Conservation (phyloP, 2,797 vertebrate species). For the Sebastiscus tertius region DNA sequence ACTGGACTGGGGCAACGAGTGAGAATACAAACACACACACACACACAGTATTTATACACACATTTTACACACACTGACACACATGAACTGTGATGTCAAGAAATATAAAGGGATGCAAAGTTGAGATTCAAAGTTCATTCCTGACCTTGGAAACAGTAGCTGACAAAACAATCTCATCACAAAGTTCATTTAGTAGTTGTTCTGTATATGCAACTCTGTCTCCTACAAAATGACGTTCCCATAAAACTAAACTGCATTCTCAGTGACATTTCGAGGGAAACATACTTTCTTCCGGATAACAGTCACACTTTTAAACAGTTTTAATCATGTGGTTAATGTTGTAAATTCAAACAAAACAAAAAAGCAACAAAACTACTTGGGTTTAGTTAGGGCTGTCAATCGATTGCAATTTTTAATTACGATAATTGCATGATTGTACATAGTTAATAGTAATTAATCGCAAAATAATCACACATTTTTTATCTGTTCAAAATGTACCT, state of each 20-base stretch:
- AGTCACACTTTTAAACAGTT: not conserved
- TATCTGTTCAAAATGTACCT: no score
- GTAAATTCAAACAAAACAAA: not conserved
- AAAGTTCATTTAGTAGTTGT: not conserved
- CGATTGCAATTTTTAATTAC: accelerated
- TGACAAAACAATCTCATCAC: not conserved
- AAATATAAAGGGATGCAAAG: not conserved
- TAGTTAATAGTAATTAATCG: no score
- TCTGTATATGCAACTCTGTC: not conserved
- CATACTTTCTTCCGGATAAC: accelerated
- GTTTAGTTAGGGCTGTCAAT: no score
- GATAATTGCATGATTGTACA: no score
- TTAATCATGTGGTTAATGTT: not conserved
- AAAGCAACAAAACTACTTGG: not conserved
- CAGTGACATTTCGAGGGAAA: not conserved
- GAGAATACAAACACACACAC: constrained; percentile 66
- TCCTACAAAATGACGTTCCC: not conserved
- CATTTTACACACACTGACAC: not conserved
- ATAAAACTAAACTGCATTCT: not conserved
- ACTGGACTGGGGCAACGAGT: constrained; percentile 98
- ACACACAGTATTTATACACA: not conserved
- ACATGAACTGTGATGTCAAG: not conserved
- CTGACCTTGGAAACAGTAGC: not conserved
- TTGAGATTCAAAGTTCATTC: not conserved
- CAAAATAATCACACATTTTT: no score